Base-by-base conservation (phyloP, 2,113 vertebrate genomes). In the Syngnathus scovelli region DNA sequence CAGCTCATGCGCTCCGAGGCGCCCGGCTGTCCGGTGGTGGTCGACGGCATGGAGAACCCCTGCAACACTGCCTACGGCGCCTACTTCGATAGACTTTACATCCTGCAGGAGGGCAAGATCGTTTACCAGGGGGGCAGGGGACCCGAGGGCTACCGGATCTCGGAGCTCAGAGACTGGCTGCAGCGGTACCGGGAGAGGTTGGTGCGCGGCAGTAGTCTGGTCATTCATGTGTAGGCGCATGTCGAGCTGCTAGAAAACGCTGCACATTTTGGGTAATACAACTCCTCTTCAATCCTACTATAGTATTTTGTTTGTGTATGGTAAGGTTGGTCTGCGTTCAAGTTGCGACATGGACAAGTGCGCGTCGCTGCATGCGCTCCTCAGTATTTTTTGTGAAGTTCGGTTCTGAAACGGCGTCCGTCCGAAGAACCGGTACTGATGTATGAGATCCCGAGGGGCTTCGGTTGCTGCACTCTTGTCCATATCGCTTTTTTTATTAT, bases 21-120 rank as follows among this genome's bases (percentile, higher is more conserved):
- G 6, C 95, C 96, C 10, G 92, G 91, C 65, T 96, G 94, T 73
- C 79, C 85, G 16, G 86, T 99, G 39, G 96, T 96, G 61, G 94
- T 93, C 0, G 96, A 99, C 92, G 93, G 92, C 78, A 99, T 98
- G 96, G 91, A 95, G 74, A 97, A 99, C 89, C 86, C 93, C 65
- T 94, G 94, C 86, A 98, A 93, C 88, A 92, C 93, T 1, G 95
- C 96, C 72, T 99, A 99, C 66, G 96, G 96, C 6, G 96, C 96
- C 23, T 98, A 95, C 90, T 99, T 98, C 77, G 94, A 98, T 86
- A 91, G 96, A 85, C 96, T 99, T 78, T 98, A 98, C 39, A 84
- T 99, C 66, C 87, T 99, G 68, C 93, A 93, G 82, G 92, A 93
- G 59, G 94, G 91, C 23, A 93, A 88, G 81, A 88, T 98, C 78